Evolutionary conservation across 1,140 invertebrate genomes (phyloP).

Genomic region (Acyrthosiphon pisum): DNA sequence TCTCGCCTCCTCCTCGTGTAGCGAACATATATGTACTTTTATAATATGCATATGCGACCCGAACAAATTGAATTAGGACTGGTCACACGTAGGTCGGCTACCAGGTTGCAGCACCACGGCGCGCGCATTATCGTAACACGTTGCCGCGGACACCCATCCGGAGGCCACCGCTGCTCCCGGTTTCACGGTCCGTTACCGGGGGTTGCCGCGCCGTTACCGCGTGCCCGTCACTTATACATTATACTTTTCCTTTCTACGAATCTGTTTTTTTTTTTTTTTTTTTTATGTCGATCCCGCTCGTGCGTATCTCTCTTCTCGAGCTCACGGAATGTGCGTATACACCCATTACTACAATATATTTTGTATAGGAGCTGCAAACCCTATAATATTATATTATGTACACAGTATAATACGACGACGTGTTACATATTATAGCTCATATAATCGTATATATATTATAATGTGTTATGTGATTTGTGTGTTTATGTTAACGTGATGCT

Average conservation of each 20-base stretch:
- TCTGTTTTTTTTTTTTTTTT: neutral
- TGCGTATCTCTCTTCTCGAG: neutral
- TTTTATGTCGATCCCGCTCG: neutral
- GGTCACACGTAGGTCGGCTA: conserved; percentile 1
- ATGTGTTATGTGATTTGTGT: no score
- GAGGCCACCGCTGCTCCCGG: neutral
- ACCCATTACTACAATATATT: neutral
- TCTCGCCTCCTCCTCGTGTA: neutral
- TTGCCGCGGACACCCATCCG: neutral
- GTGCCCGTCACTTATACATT: neutral
- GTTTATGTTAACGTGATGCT: no score
- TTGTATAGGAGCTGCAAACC: neutral
- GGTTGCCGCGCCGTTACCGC: neutral
- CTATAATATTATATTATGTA: no score
- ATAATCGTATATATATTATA: no score
- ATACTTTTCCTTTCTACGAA: conserved; percentile 18
- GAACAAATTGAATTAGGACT: conserved; percentile 44
- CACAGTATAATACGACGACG: no score
- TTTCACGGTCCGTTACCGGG: conserved; percentile 41
- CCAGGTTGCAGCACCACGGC: neutral
- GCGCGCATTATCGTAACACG: neutral
- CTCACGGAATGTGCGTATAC: neutral
- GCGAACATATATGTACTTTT: no score
- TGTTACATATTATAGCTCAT: no score
- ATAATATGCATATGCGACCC: neutral